Conservation (phyloP, 2,113 vertebrate species). For the Petrocephalus microphthalmus region DNA sequence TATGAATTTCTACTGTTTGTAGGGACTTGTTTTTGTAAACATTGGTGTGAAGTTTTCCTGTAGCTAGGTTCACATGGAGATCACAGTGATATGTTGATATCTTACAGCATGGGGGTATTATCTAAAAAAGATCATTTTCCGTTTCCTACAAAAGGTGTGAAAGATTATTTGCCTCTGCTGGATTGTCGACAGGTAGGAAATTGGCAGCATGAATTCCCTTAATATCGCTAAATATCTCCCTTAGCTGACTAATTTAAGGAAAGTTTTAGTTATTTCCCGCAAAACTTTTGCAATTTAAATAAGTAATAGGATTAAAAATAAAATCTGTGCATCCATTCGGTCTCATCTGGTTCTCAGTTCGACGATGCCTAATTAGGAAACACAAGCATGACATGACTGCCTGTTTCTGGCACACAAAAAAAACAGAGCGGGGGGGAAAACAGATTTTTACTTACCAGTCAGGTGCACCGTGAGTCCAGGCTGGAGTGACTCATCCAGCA, state of each 20-base stretch:
- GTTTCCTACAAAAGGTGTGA: background rate
- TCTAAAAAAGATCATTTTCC: background rate
- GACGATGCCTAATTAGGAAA: background rate
- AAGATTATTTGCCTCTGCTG: background rate
- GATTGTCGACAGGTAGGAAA: background rate
- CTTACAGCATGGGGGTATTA: background rate
- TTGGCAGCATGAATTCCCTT: background rate
- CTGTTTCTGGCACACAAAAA: background rate
- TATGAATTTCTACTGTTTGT: background rate
- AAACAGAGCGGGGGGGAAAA: background rate
- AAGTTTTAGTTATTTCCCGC: background rate
- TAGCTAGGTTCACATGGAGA: background rate
- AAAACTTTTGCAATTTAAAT: background rate
- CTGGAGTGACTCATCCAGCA: background rate
- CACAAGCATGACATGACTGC: background rate
- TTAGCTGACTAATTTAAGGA: background rate
- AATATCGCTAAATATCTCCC: background rate
- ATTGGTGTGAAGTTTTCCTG: conserved; percentile 3
- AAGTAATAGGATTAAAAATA: background rate
- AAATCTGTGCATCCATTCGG: background rate
- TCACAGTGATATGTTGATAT: background rate
- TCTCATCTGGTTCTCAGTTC: background rate
- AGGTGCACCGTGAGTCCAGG: background rate
- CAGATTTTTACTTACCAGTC: background rate
- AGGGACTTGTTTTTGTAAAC: background rate